Percentiles rank a stretch among this genome's conserved stretches.
Evolutionary conservation across 2,888 invertebrate genomes (phyloP).

Genomic region (Hypercompe scribonia): DNA sequence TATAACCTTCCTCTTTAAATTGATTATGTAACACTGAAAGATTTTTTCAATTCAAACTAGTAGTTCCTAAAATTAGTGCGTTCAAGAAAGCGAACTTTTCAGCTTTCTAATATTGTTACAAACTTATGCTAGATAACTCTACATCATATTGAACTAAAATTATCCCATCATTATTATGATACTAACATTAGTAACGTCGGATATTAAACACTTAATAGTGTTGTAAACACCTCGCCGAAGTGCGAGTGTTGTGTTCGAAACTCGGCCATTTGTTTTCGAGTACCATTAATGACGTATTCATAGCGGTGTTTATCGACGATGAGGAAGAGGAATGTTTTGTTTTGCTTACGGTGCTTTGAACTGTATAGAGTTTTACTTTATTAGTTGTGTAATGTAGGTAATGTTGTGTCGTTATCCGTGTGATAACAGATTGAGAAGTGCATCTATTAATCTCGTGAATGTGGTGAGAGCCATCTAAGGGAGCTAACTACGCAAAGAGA

Average conservation of each 20-base stretch:
- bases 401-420: no score
- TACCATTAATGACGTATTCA: slow-evolving; percentile 52
- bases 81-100: no score
- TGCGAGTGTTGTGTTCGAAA: slow-evolving; percentile 34
- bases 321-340: slow-evolving; percentile 26
- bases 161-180: slow-evolving; percentile 15
- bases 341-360: slow-evolving; percentile 14
- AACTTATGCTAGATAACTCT: neutral
- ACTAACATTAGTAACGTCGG: slow-evolving; percentile 34
- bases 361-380: neutral
- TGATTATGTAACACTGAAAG: no score
- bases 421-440: no score
- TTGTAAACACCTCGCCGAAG: slow-evolving; percentile 33
- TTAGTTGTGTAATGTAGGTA: neutral
- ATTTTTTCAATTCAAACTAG: no score
- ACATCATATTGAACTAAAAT: slow-evolving; percentile 9
- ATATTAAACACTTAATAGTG: slow-evolving; percentile 40
- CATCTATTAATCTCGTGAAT: no score
- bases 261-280: slow-evolving; percentile 1
- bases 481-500: no score
- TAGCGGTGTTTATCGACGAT: slow-evolving; percentile 40
- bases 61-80: no score
- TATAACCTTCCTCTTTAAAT: no score
- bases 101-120: no score
- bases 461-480: no score